Conservation (phyloP, 2,113 vertebrate genomes). For the Nothocercus nigrocapillus region DNA sequence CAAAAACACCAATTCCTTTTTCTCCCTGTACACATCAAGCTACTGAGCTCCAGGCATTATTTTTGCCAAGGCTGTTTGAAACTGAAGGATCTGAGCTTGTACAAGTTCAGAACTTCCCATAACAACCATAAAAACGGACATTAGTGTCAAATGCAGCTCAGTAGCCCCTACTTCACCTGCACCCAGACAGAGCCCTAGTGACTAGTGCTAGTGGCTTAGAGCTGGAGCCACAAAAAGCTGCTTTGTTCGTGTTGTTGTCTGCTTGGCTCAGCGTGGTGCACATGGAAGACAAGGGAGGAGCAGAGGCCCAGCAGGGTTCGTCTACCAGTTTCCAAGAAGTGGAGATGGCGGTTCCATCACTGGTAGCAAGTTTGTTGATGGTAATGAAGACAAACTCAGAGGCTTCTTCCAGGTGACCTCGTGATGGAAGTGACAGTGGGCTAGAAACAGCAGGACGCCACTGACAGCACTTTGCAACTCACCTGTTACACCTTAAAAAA, state of each 20-base stretch:
- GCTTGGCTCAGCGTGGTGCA: accelerated
- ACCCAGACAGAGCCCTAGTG: accelerated
- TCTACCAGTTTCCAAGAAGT: neutral
- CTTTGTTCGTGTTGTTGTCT: neutral
- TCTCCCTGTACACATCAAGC: neutral
- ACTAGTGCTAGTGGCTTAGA: neutral
- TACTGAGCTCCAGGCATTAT: neutral
- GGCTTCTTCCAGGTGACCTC: neutral
- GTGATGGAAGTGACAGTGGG: neutral
- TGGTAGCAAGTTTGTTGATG: neutral
- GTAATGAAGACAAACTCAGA: neutral
- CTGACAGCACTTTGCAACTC: neutral
- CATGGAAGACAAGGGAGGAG: neutral
- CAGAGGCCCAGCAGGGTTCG: neutral
- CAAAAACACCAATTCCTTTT: slow-evolving; percentile 10
- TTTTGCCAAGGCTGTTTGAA: neutral
- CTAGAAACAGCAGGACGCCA: neutral
- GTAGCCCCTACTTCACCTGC: neutral
- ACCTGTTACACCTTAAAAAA: neutral
- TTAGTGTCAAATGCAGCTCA: accelerated
- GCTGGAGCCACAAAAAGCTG: neutral
- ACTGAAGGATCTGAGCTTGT: neutral
- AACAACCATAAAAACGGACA: neutral
- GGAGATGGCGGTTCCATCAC: neutral
- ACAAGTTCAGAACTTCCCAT: neutral